Conservation (phyloP, 2,113 vertebrate genomes). For the Oenanthe oenanthe region DNA sequence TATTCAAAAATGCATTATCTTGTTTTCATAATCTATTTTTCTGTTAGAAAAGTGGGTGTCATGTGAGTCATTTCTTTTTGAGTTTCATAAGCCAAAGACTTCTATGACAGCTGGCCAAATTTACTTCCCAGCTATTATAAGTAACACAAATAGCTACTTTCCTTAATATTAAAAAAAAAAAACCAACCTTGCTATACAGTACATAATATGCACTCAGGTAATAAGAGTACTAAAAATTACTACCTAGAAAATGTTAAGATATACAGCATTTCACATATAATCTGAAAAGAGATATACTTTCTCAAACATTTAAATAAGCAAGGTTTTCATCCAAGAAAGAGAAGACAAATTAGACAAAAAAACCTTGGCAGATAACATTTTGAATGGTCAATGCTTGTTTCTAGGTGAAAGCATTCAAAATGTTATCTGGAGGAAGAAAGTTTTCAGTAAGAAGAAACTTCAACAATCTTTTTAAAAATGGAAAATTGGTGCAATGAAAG, state of each 20-base stretch:
- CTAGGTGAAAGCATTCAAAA: neutral
- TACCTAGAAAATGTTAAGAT: neutral
- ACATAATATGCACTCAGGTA: neutral
- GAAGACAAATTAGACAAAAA: neutral
- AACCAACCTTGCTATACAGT: neutral
- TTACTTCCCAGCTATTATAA: slow-evolving; percentile 13
- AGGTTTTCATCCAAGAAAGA: neutral
- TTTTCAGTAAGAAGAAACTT: neutral
- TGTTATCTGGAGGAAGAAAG: neutral
- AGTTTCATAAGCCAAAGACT: slow-evolving; percentile 9
- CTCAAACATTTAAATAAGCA: neutral
- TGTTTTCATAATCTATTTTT: slow-evolving; percentile 21
- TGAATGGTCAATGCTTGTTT: neutral
- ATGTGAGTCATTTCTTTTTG: slow-evolving; percentile 35
- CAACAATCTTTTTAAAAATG: neutral
- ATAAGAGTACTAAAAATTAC: neutral
- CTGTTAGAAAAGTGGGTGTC: slow-evolving; percentile 34
- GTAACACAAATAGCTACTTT: neutral
- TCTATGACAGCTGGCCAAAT: neutral
- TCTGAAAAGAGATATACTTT: neutral
- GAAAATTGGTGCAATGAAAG: neutral
- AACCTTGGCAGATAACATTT: neutral
- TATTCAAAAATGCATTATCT: slow-evolving; percentile 4
- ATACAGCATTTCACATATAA: neutral
- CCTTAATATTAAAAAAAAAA: neutral